Evolutionary conservation across 2,888 invertebrate genomes (phyloP).

Genomic region (Abrostola tripartita): DNA sequence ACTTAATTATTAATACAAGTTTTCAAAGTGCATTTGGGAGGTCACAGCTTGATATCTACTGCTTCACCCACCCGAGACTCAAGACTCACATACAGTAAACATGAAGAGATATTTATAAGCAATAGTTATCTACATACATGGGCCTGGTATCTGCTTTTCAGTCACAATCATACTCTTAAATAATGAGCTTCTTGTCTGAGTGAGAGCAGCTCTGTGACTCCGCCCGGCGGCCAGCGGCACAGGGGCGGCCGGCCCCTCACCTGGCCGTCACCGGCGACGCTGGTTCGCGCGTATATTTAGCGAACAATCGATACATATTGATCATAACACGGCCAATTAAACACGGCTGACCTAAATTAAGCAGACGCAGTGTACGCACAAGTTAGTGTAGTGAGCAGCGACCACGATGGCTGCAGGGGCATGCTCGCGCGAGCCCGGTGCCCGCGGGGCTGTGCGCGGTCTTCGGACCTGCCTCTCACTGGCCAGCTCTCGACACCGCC

Average conservation of each 20-base stretch:
- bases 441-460: constrained; percentile 21
- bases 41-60: no score
- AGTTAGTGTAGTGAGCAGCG: constrained; percentile 14
- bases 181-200: neutral
- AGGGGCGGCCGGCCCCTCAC: constrained; percentile 9
- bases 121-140: no score
- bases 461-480: constrained; percentile 32
- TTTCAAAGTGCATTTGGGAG: no score
- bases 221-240: neutral
- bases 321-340: constrained; percentile 44
- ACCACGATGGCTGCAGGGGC: constrained; percentile 16
- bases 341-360: constrained; percentile 38
- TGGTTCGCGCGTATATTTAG: constrained; percentile 69
- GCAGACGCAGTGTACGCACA: constrained; percentile 31
- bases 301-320: constrained; percentile 55
- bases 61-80: no score
- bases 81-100: no score
- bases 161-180: no score
- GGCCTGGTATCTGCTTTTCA: no score
- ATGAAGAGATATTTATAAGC: no score
- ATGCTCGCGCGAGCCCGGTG: constrained; percentile 31
- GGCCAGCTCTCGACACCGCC: constrained; percentile 55
- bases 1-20: no score
- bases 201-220: neutral
- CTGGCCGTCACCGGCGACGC: constrained; percentile 73